phyloP scores from a whole-genome alignment of 2,888 invertebrate species.

The Ecdyonurus torrentis region DNA sequence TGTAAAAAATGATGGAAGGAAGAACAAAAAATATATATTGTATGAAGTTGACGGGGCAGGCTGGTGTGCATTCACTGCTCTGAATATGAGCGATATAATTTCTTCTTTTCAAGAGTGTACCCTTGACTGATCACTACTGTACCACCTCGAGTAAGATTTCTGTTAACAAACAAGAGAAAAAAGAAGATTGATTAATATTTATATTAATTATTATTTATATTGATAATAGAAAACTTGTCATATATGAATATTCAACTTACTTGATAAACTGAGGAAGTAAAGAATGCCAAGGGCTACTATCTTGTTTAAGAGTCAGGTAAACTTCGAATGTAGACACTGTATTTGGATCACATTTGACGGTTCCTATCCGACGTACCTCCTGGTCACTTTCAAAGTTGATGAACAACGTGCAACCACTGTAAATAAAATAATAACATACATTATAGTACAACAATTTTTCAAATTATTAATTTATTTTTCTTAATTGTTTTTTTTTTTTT shows the following conservation, averaged over 20 bases:
- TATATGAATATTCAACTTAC: conserved; percentile 43
- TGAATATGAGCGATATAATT: conserved; percentile 65
- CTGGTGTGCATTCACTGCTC: conserved; percentile 20
- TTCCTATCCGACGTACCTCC: conserved; percentile 52
- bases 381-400: conserved; percentile 61
- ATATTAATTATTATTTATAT: conserved; percentile 2
- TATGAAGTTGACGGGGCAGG: no score
- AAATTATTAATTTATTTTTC: neutral
- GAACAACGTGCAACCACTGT: conserved; percentile 62
- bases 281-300: conserved; percentile 72
- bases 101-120: conserved; percentile 80
- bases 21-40: no score
- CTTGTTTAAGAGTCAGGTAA: conserved; percentile 72
- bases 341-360: conserved; percentile 69
- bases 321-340: conserved; percentile 84
- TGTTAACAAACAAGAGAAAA: conserved; percentile 27
- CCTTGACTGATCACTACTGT: conserved; percentile 79
- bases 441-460: neutral
- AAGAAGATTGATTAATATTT: neutral
- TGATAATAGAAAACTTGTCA: neutral
- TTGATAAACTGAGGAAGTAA: conserved; percentile 78
- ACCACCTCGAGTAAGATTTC: conserved; percentile 71
- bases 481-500: no score
- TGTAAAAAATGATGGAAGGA: no score
- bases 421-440: conserved; percentile 11